Conservation (phyloP, 2,797 vertebrate species). For the Sciurus carolinensis region DNA sequence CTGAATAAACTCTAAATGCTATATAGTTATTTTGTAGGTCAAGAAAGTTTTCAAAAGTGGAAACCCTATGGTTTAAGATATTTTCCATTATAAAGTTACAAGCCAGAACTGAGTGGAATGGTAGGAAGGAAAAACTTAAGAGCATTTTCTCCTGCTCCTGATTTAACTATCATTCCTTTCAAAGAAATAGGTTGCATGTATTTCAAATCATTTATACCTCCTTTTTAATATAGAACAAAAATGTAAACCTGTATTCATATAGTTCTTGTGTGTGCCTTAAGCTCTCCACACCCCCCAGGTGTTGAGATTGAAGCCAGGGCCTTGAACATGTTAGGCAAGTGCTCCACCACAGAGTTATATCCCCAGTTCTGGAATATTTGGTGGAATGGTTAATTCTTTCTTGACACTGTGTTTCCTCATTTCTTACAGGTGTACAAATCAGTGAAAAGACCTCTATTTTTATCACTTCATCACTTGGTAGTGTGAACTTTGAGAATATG, state of each 20-base stretch:
- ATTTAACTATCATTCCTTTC: background rate
- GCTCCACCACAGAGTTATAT: background rate
- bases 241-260: background rate
- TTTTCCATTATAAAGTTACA: background rate
- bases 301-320: background rate
- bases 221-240: background rate
- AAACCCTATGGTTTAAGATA: background rate
- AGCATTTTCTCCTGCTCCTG: background rate
- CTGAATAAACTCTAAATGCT: background rate
- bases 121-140: background rate
- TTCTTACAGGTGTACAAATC: conserved; percentile 84
- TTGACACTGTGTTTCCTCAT: background rate
- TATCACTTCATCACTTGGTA: conserved; percentile 82
- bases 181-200: background rate
- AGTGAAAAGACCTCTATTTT: conserved; percentile 69
- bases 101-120: background rate
- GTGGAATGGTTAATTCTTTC: background rate
- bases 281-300: too few species aligned
- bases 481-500: conserved; percentile 85
- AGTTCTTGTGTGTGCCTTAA: background rate
- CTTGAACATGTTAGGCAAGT: too few species aligned
- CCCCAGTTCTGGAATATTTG: background rate
- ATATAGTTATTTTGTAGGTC: background rate
- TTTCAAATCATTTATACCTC: background rate
- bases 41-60: background rate